Conservation (phyloP, 2,797 vertebrate genomes). For the Vireo griseus region DNA sequence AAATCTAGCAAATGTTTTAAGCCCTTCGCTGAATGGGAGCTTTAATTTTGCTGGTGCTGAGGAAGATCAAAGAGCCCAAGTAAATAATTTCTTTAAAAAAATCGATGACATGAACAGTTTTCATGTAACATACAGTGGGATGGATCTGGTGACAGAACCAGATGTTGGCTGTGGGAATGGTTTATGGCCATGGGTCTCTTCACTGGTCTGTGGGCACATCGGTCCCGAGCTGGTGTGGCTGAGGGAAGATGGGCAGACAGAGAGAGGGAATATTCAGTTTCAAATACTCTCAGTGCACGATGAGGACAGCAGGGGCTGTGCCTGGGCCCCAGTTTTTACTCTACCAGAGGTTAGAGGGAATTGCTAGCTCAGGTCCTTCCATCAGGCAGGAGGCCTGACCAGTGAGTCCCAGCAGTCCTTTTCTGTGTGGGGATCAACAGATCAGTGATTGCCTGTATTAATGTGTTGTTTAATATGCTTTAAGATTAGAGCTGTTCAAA, state of each 20-base stretch:
- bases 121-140: accelerated
- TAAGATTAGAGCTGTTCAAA: constrained; percentile 19
- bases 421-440: neutral
- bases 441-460: neutral
- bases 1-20: neutral
- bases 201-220: accelerated
- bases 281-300: accelerated
- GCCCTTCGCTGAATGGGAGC: neutral
- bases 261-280: accelerated
- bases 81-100: neutral
- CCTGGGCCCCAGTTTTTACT: neutral
- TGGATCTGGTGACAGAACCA: neutral
- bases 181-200: neutral
- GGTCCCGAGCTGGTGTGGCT: neutral
- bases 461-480: neutral
- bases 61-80: neutral
- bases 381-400: neutral
- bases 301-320: neutral
- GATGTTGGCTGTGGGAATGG: neutral
- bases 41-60: neutral
- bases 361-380: neutral
- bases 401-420: neutral
- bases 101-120: neutral
- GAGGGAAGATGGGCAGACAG: neutral
- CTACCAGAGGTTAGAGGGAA: neutral